phyloP scores from a whole-genome alignment of 2,888 invertebrate genomes.

The Eupithecia vulgata region DNA sequence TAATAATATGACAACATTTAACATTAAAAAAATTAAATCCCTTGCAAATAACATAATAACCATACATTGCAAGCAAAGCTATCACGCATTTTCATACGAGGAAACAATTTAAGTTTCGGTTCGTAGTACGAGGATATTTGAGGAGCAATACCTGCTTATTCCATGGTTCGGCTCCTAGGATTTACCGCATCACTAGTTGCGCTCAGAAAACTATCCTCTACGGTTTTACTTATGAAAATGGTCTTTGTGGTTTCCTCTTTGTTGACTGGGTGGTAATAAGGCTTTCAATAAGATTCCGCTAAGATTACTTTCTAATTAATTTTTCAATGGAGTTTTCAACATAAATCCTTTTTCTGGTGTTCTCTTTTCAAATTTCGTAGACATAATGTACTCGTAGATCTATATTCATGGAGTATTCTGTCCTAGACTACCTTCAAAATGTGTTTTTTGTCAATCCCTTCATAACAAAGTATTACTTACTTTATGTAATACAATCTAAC shows the following conservation, averaged over 20 bases:
- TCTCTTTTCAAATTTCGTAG: neutral
- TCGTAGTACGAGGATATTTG: slow-evolving; percentile 66
- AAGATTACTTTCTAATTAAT: neutral
- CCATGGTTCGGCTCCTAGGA: slow-evolving; percentile 65
- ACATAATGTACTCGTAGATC: too few species aligned
- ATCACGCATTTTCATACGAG: slow-evolving; percentile 53
- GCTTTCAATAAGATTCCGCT: slow-evolving; percentile 3
- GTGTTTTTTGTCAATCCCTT: neutral
- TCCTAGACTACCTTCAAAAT: neutral
- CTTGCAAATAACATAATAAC: neutral
- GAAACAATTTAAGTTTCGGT: slow-evolving; percentile 60
- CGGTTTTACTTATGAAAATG: slow-evolving; percentile 76
- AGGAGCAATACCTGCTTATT: slow-evolving; percentile 38
- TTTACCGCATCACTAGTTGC: slow-evolving; percentile 80
- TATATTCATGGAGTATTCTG: too few species aligned
- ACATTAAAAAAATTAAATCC: neutral
- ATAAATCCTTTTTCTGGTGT: neutral
- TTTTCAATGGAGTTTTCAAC: neutral
- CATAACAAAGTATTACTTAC: neutral
- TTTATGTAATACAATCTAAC: neutral
- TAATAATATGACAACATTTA: neutral
- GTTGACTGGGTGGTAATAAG: slow-evolving; percentile 65
- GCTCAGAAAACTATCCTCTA: slow-evolving; percentile 73
- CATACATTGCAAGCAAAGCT: slow-evolving; percentile 33
- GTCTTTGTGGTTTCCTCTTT: slow-evolving; percentile 70